Evolutionary conservation across 2,888 invertebrate species (phyloP), one percentile per base, ranked within the genome.

Genomic region (Agrotis exclamationis): DNA sequence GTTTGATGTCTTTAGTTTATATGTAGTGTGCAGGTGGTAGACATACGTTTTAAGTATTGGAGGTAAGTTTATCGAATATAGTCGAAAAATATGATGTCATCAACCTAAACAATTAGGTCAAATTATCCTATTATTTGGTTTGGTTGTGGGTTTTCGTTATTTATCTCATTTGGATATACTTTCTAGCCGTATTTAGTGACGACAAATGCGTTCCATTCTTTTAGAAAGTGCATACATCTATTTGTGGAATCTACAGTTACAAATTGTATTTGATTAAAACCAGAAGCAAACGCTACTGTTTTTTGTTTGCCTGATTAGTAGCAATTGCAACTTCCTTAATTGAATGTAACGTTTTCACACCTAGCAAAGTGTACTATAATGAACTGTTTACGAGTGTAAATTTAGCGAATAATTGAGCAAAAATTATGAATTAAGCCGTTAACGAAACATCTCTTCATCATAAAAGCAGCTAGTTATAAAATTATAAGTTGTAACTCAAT

Each of bases 401-500:
- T 16, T 9, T 9, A 62, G 1, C 5, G 33, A 33, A 28, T n/a
- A 14, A 14, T 20, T 45, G 1, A 16, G 7, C 9, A 3, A 33
- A 13, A 0, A 22, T 48, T 16, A 28, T 24, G n/a, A 6, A n/a
- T 16, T n/a, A 51, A 53, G 3, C 57, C 53, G 62, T 24, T 54
- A 48, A 7, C 33, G 20, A 64, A 59, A 64, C 20, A 45, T 28
- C 20, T 68, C 7, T 33, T 45, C 33, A 48, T 44, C 57, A 62
- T 63, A 58, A 63, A 60, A 65, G 11, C 18, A 63, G 56, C 57
- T 45, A 58, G 58, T 51, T 48, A 72, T 70, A 69, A 63, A 58
- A 13, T 51, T 47, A 44, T 70, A 51, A 63, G 20, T 69, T 57
- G 80, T 70, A 81, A 81, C 50, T 60, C 44, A 24, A 81, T 81